A percentile compares a stretch with the other conserved stretches of the same genome.
phyloP scores from a whole-genome alignment of 2,888 invertebrate species.

The Caenorhabditis uteleia region DNA sequence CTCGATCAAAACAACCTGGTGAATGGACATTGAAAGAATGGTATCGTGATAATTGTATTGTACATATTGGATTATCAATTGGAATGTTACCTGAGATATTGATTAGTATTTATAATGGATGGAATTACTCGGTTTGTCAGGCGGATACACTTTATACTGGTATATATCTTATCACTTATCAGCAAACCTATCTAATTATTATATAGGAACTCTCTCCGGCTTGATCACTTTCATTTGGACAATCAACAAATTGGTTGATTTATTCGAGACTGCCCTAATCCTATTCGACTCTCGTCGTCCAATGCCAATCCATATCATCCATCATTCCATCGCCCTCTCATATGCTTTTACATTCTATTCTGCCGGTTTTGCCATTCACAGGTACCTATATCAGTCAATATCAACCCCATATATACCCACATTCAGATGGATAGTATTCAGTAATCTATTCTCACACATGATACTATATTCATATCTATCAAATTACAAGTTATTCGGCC shows the following conservation, averaged over 20 bases:
- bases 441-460: conserved; percentile 42
- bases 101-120: conserved; percentile 24
- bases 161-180: background rate
- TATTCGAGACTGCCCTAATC: conserved; percentile 41
- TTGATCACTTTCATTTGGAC: conserved; percentile 37
- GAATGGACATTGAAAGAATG: conserved; percentile 23
- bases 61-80: conserved; percentile 29
- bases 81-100: conserved; percentile 37
- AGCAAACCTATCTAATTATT: background rate
- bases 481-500: conserved; percentile 27
- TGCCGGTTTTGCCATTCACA: conserved; percentile 28
- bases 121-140: conserved; percentile 37
- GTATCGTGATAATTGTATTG: conserved; percentile 33
- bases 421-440: conserved; percentile 42
- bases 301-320: conserved; percentile 41
- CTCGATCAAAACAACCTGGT: too few relatives aligned
- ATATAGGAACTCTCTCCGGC: conserved; percentile 25
- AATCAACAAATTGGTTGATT: conserved; percentile 34
- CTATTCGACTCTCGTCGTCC: conserved; percentile 40
- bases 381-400: too few relatives aligned
- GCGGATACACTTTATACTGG: conserved; percentile 29
- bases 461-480: conserved; percentile 46
- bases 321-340: conserved; percentile 39
- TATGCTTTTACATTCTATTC: conserved; percentile 40
- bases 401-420: too few relatives aligned